Conservation (phyloP, 2,797 vertebrate species). For the Sphenopsis melanotis region DNA sequence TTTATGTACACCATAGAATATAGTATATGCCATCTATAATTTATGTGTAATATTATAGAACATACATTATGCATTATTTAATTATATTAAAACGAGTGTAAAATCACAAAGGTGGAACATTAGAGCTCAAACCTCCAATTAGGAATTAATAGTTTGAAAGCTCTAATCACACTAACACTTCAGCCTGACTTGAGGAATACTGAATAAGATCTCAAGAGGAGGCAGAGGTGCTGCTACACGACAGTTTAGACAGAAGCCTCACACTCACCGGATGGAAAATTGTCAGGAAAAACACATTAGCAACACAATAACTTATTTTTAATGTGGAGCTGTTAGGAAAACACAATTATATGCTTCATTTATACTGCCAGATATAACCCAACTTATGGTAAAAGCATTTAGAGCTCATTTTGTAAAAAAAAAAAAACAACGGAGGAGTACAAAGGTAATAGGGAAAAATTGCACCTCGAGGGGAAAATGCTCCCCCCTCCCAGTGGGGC, state of each 20-base stretch:
- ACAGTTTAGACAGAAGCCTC: not conserved
- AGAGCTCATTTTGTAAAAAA: not conserved
- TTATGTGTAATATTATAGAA: not conserved
- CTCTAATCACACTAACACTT: not conserved
- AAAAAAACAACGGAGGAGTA: not conserved
- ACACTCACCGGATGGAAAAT: constrained; percentile 24
- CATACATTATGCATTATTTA: not conserved
- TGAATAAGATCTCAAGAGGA: constrained; percentile 1
- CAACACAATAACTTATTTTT: constrained; percentile 55
- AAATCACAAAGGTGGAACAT: not conserved
- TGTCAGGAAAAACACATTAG: constrained; percentile 47
- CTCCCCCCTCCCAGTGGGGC: not conserved
- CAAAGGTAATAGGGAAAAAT: not conserved
- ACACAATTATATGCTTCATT: constrained; percentile 68
- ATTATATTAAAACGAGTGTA: not conserved
- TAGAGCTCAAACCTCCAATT: not conserved
- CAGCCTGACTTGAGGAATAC: not conserved
- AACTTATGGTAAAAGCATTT: not conserved
- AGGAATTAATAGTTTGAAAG: not conserved
- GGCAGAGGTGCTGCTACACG: not conserved
- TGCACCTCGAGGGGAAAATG: not conserved
- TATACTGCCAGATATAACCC: constrained; percentile 53
- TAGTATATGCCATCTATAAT: not conserved
- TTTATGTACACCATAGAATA: not conserved
- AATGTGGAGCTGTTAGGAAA: constrained; percentile 59